Base-by-base conservation (phyloP, 2,113 vertebrate genomes). In the Barbus barbus region DNA sequence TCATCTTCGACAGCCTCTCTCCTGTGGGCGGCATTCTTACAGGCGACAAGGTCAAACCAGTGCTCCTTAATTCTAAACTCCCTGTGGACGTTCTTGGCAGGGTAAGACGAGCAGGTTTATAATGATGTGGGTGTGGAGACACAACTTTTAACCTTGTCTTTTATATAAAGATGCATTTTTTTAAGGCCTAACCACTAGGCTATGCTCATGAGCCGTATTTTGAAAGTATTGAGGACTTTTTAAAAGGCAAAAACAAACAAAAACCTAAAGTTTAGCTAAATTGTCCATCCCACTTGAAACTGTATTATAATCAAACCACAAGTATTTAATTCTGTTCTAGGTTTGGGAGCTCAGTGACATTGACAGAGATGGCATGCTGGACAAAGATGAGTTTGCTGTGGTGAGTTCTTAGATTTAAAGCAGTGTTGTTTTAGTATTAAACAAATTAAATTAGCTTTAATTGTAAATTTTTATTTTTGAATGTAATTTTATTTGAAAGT, bases 321-420 rank as follows among this genome's bases (percentile, higher is more conserved):
- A 31, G 14, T 33, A 18, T 18, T 18, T 65, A 33, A 67, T 2
- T 65, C 14, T 65, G 41, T 90, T 94, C 36, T 88, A 99, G 98
- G 98, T 99, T 86, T 99, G 98, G 98, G 98, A 99, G 84, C 91
- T 99, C 87, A 99, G 98, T 91, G 98, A 99, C 88, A 95, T 99
- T 83, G 98, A 99, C 93, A 96, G 94, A 77, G 98, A 99, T 91
- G 98, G 98, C 90, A 97, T 97, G 95, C 92, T 99, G 93, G 98
- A 99, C 93, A 96, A 92, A 92, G 98, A 99, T 91, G 98, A 99
- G 84, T 99, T 99, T 96, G 96, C 98, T 89, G 98, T 99, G 94
- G 98, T 99, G 92, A 97, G 97, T 87, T 46, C 7, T 38, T 38
- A 38, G 36, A 5, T 38, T 5, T 38, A 38, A 38, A 38, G 7